phyloP scores from a whole-genome alignment of 2,113 vertebrate genomes.

The Rana temporaria region DNA sequence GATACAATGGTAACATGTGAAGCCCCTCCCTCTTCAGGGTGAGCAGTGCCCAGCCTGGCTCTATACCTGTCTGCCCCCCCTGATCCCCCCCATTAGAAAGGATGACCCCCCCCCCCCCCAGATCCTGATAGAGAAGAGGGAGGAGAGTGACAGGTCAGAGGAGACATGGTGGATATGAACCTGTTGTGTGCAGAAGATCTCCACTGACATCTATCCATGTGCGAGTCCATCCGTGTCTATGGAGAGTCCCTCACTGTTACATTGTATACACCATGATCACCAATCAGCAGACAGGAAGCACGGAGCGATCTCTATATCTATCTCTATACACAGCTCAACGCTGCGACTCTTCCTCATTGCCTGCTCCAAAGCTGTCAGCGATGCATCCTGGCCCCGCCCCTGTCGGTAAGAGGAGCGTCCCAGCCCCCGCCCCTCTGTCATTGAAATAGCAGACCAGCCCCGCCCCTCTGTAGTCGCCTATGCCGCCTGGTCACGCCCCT shows the following conservation, averaged over 20 bases:
- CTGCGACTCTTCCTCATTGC: not conserved
- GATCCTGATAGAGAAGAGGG: not conserved
- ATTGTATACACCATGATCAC: not conserved
- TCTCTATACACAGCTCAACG: not conserved
- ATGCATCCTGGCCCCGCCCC: too few relatives aligned
- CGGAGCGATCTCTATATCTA: not conserved
- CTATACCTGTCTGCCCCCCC: too few relatives aligned
- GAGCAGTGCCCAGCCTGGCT: too few relatives aligned
- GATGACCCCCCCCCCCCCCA: too few relatives aligned
- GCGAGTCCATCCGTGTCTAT: not conserved
- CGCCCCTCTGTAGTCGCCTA: too few relatives aligned
- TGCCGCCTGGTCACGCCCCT: too few relatives aligned
- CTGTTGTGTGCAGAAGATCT: not conserved
- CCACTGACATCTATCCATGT: slow-evolving; percentile 7
- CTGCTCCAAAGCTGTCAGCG: not conserved
- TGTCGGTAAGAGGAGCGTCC: too few relatives aligned
- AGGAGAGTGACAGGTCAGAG: not conserved
- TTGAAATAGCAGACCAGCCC: not conserved
- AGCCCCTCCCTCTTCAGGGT: too few relatives aligned
- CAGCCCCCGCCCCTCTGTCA: not conserved
- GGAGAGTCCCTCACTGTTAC: not conserved
- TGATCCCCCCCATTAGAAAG: too few relatives aligned
- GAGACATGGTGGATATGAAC: too few relatives aligned
- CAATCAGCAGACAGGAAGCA: slow-evolving; percentile 8
- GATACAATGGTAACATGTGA: too few relatives aligned